Evolutionary conservation across 2,797 vertebrate genomes (phyloP).

Genomic region (Smutsia gigantea): DNA sequence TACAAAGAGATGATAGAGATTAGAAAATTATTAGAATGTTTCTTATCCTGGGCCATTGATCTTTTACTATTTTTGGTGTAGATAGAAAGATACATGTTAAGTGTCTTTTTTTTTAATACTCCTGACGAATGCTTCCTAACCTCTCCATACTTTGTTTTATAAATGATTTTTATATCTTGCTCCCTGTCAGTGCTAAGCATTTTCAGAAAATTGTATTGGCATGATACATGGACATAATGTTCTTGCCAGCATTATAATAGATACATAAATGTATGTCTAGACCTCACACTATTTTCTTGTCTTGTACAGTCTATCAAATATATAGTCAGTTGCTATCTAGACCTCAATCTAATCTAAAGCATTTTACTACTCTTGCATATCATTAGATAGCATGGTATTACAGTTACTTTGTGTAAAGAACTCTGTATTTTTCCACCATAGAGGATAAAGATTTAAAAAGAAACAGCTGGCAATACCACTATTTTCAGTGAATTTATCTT

Average conservation of each 20-base stretch:
- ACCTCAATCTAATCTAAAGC: not conserved
- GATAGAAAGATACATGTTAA: not conserved
- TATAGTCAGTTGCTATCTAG: not conserved
- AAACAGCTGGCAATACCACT: not conserved
- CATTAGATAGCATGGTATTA: not conserved
- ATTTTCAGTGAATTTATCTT: constrained; percentile 13
- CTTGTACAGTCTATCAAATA: not conserved
- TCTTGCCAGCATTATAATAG: not conserved
- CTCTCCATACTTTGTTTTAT: not conserved
- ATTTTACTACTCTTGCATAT: not conserved
- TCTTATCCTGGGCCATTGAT: not conserved
- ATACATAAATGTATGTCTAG: not conserved
- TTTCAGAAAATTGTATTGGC: not conserved
- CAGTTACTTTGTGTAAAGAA: constrained; percentile 25
- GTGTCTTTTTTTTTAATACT: not conserved
- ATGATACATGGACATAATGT: not conserved
- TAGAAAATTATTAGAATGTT: not conserved
- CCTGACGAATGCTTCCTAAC: not conserved
- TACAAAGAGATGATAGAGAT: not conserved
- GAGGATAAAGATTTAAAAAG: constrained; percentile 38
- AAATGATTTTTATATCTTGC: not conserved
- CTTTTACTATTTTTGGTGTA: not conserved
- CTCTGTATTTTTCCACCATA: not conserved
- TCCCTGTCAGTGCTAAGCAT: not conserved
- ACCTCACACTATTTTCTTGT: not conserved